Conservation (phyloP, 1,140 invertebrate genomes). For the Drosophila neocordata region DNA sequence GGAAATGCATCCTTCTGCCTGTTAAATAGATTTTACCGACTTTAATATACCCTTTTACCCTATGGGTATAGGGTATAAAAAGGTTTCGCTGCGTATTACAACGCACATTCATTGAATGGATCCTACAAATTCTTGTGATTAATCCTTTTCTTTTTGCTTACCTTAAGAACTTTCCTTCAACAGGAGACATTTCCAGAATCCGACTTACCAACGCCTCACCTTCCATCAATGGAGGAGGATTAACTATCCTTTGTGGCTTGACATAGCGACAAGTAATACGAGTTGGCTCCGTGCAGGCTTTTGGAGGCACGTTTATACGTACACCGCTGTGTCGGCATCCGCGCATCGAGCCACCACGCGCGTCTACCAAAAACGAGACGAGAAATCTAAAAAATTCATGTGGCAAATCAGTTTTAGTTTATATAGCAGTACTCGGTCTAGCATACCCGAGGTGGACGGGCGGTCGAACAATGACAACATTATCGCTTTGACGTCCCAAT, state of each 20-base stretch:
- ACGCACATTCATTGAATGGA: not conserved
- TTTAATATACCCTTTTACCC: too few relatives aligned
- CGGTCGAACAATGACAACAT: constrained; percentile 88
- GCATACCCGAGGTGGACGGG: constrained; percentile 91
- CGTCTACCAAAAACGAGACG: constrained; percentile 99
- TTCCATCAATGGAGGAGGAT: constrained; percentile 98
- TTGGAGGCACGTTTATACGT: constrained; percentile 97
- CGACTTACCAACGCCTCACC: constrained; percentile 98
- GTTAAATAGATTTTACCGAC: too few relatives aligned
- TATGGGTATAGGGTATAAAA: too few relatives aligned
- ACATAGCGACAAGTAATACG: constrained; percentile 92
- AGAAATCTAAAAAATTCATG: constrained; percentile 91
- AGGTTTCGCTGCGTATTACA: not conserved
- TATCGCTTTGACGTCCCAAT: constrained; percentile 83
- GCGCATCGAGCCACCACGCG: constrained; percentile 98
- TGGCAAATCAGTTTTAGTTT: not conserved
- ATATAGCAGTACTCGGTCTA: constrained; percentile 82
- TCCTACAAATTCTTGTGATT: not conserved
- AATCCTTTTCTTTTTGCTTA: constrained; percentile 23
- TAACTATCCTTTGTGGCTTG: constrained; percentile 95
- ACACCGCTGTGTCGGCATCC: constrained; percentile 99
- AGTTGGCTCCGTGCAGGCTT: constrained; percentile 97
- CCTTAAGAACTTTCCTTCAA: constrained; percentile 98
- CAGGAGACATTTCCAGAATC: constrained; percentile 98
- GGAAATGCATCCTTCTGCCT: too few relatives aligned